Conservation (phyloP, 2,888 invertebrate species). For the Cremastinae sp. region DNA sequence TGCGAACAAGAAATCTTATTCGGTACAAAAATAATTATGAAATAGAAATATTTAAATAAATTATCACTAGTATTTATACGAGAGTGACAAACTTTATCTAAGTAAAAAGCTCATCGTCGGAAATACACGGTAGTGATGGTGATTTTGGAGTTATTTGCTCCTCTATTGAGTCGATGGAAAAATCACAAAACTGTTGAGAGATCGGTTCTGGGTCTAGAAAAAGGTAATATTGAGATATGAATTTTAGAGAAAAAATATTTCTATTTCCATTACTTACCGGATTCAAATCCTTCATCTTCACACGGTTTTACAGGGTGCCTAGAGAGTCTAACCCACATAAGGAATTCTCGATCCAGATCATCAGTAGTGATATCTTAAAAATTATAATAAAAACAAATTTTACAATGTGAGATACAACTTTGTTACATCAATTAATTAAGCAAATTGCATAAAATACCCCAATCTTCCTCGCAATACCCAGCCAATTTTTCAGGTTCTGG, state of each 20-base stretch:
- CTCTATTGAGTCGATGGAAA: background rate
- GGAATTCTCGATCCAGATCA: slow-evolving; percentile 42
- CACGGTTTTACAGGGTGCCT: slow-evolving; percentile 21
- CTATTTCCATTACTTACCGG: slow-evolving; percentile 24
- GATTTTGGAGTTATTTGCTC: background rate
- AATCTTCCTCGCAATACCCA: slow-evolving; percentile 19
- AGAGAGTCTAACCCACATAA: slow-evolving; percentile 17
- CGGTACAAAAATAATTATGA: slow-evolving; percentile 6
- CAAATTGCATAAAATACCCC: slow-evolving; percentile 25
- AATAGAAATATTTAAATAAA: background rate
- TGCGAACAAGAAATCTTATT: background rate
- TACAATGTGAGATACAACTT: no score
- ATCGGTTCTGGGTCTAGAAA: slow-evolving; percentile 35
- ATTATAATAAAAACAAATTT: background rate
- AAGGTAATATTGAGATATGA: background rate
- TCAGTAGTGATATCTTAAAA: slow-evolving; percentile 24
- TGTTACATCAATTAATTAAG: background rate
- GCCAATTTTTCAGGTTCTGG: slow-evolving; percentile 44
- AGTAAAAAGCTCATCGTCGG: slow-evolving; percentile 33
- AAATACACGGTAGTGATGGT: slow-evolving; percentile 27
- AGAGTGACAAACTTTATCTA: background rate
- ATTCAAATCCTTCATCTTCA: slow-evolving; percentile 54
- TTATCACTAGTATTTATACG: slow-evolving; percentile 1
- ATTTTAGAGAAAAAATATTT: background rate
- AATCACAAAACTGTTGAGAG: background rate